phyloP scores from a whole-genome alignment of 1,140 invertebrate species.

The Aphelenchoides besseyi region DNA sequence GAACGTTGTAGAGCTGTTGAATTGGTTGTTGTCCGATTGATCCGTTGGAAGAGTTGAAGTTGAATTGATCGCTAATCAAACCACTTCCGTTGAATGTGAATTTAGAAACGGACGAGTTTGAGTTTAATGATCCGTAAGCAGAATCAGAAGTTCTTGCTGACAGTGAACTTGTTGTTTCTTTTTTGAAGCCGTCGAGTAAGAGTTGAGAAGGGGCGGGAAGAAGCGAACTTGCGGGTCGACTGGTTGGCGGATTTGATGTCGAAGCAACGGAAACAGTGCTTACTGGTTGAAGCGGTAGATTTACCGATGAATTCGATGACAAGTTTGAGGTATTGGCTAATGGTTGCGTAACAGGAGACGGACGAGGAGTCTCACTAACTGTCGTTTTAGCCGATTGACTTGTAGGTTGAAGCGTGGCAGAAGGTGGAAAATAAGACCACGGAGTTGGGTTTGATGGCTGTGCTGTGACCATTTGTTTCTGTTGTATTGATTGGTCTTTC shows the following conservation, averaged over 20 bases:
- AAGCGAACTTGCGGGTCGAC: slow-evolving; percentile 21
- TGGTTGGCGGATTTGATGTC: too few species aligned
- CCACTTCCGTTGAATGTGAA: slow-evolving; percentile 3
- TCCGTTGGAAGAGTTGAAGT: slow-evolving; percentile 6
- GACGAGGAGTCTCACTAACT: background rate
- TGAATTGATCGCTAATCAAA: background rate
- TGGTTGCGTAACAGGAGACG: background rate
- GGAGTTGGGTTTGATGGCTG: background rate
- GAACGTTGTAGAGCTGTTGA: slow-evolving; percentile 4
- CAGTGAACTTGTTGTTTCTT: background rate
- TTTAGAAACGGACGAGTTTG: slow-evolving; percentile 5
- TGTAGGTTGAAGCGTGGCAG: too few species aligned
- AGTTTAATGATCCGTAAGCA: slow-evolving; percentile 10
- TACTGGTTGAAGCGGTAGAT: background rate
- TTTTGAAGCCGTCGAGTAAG: slow-evolving; percentile 30
- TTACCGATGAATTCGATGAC: background rate
- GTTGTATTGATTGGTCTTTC: background rate
- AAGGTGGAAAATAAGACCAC: slow-evolving; percentile 3
- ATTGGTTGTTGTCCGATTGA: slow-evolving; percentile 4
- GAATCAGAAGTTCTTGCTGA: slow-evolving; percentile 4
- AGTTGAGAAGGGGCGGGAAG: slow-evolving; percentile 38
- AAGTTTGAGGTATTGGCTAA: background rate
- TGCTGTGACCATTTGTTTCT: background rate
- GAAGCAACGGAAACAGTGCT: too few species aligned
- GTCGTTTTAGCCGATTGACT: slow-evolving; percentile 1